Base-by-base conservation (phyloP, 2,888 invertebrate species). In the Caenorhabditis japonica region DNA sequence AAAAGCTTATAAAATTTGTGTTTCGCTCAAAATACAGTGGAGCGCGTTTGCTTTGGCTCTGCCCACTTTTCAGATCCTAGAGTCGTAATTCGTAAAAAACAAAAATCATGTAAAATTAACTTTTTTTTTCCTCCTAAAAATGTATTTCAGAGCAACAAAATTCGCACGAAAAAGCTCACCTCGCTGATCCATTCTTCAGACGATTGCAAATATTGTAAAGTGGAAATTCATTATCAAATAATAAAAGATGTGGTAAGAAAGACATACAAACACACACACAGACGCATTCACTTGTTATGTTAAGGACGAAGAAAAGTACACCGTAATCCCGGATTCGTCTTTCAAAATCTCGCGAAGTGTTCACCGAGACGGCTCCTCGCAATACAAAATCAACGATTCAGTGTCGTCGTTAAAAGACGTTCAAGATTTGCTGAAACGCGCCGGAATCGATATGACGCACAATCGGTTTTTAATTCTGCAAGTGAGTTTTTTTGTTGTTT, bases 381-480 rank as follows among this genome's bases (percentile, higher is more conserved):
- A 74, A 21, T 83, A 84, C 53, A 53, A 68, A 15, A 55, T 77
- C 30, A 62, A 77, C 60, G 82, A 79, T 5, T 46, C 51, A 19
- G 58, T 64, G 7, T 46, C 64, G 92, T 82, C 95, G 13, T 72
- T 95, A 84, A 95, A 94, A 87, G 94, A 95, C 84, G 93, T 99
- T 3, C 92, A 92, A 0, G 91, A 90, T 69, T 89, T 93, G 78
- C 89, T 99, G 7, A 90, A 93, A 69, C 91, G 91, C 0, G 92
- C 93, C 88, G 94, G 95, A 5, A 93, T 99, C 79, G 99, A 99
- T 90, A 90, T 99, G 83, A 94, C 94, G 84, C 95, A 99, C 88
- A 99, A 97, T 89, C 90, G 99, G 46, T 99, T 99, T 88, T 91
- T 99, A 30, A 99, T 99, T 87, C 91, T 99, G 15, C 97, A 97